A percentile compares a stretch with the other conserved stretches of the same genome.
These are phyloP conservation scores for Erebia epiphron DNA, from an alignment of 2,888 invertebrate species.

Conservation along the genomic window DNA sequence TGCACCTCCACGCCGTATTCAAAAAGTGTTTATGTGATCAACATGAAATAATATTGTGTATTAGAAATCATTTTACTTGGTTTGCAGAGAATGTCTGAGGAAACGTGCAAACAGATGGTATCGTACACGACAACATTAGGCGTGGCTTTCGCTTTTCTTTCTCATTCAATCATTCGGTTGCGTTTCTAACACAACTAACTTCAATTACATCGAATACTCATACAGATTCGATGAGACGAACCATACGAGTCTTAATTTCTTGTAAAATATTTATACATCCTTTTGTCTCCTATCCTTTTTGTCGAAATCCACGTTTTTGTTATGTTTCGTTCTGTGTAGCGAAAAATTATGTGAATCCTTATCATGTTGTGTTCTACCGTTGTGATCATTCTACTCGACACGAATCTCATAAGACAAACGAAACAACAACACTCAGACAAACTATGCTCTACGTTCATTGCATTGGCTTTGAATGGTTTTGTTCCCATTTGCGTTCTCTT, in stretches of 20 bases:
- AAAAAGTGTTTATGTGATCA: constrained; percentile 31
- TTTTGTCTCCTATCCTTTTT: constrained; percentile 49
- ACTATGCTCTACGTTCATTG: constrained; percentile 52
- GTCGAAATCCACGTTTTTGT: constrained; percentile 62
- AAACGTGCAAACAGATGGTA: constrained; percentile 93
- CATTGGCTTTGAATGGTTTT: constrained; percentile 76
- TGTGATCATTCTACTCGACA: constrained; percentile 67
- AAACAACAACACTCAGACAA: constrained; percentile 34
- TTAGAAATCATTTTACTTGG: constrained; percentile 80
- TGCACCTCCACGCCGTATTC: constrained; percentile 30
- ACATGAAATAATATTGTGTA: constrained; percentile 55
- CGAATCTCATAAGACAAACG: constrained; percentile 42
- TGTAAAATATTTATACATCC: constrained; percentile 46
- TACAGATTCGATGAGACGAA: constrained; percentile 62
- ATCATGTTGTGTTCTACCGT: constrained; percentile 68
- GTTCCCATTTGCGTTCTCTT: constrained; percentile 60
- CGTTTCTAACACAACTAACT: constrained; percentile 79
- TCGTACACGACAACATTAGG: constrained; percentile 76
- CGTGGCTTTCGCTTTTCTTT: constrained; percentile 81
- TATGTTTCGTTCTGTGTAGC: constrained; percentile 77
- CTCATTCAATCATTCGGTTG: constrained; percentile 76
- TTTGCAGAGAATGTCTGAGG: constrained; percentile 93
- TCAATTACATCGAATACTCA: constrained; percentile 58
- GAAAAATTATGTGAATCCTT: constrained; percentile 66
- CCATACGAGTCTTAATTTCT: constrained; percentile 54